Percentiles rank a stretch among this genome's conserved stretches.
Evolutionary conservation across 2,888 invertebrate species (phyloP).

Genomic region (Helicoverpa assulta): DNA sequence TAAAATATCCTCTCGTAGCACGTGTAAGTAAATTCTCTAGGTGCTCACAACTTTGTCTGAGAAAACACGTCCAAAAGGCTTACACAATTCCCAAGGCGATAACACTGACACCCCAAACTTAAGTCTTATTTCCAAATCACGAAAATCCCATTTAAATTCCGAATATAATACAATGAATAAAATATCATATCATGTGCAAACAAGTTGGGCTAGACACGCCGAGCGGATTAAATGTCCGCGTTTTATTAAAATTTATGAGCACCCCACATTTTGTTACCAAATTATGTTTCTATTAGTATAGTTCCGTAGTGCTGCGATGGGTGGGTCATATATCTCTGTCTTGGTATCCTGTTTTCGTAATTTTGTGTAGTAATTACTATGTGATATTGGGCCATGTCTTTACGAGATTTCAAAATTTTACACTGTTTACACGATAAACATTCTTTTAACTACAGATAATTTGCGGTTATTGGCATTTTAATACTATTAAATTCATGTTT

Average conservation of each 20-base stretch:
- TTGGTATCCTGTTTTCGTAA: conserved; percentile 25
- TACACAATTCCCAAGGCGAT: neutral
- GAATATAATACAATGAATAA: conserved; percentile 51
- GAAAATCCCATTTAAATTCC: conserved; percentile 40
- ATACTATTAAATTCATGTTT: no score
- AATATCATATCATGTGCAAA: conserved; percentile 44
- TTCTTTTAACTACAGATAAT: no score
- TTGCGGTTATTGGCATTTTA: no score
- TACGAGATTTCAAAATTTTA: no score
- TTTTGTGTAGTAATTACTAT: conserved; percentile 21
- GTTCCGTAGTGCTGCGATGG: conserved; percentile 36
- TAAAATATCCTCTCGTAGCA: neutral
- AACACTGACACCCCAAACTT: conserved; percentile 13
- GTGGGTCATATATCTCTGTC: conserved; percentile 42
- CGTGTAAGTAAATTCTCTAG: neutral
- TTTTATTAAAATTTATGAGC: conserved; percentile 70
- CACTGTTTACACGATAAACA: no score
- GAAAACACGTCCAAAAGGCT: neutral
- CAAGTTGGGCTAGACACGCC: conserved; percentile 48
- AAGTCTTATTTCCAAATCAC: conserved; percentile 33
- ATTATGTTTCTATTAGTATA: conserved; percentile 62
- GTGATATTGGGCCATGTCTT: neutral
- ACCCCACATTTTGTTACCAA: conserved; percentile 61
- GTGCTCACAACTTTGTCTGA: neutral
- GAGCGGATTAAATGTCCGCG: conserved; percentile 55